Conservation (phyloP, 2,113 vertebrate genomes). For the Struthio camelus region DNA sequence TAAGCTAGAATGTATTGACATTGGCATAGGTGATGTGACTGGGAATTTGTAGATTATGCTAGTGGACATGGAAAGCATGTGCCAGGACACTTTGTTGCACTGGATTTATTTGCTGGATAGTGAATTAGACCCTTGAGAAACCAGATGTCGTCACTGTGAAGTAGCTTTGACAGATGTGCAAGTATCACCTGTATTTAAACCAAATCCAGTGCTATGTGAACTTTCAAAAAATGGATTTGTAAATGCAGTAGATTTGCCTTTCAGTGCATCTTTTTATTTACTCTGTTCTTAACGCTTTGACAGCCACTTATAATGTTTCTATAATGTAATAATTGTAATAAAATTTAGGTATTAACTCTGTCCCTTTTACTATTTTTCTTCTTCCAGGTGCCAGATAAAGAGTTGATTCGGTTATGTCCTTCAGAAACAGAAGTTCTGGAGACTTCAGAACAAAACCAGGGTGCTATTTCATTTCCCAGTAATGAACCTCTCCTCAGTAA, state of each 20-base stretch:
- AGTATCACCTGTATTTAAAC: not conserved
- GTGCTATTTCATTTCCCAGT: constrained; percentile 68
- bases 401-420: constrained; percentile 74
- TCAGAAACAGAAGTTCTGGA: constrained; percentile 78
- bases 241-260: not conserved
- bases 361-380: not conserved
- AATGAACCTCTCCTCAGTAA: constrained; percentile 83
- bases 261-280: not conserved
- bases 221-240: not conserved
- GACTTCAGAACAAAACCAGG: constrained; percentile 67
- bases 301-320: not conserved
- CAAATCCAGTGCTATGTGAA: not conserved
- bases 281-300: not conserved
- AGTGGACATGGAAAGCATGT: not conserved
- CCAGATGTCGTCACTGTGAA: not conserved
- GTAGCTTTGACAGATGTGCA: not conserved
- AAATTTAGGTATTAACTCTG: not conserved
- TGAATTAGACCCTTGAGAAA: not conserved
- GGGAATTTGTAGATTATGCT: not conserved
- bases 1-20: not conserved
- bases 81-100: not conserved
- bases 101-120: not conserved
- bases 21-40: not conserved
- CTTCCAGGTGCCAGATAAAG: constrained; percentile 84
- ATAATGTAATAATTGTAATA: not conserved